Base-by-base conservation (phyloP, 2,797 vertebrate species). In the Xiphophorus birchmanni region DNA sequence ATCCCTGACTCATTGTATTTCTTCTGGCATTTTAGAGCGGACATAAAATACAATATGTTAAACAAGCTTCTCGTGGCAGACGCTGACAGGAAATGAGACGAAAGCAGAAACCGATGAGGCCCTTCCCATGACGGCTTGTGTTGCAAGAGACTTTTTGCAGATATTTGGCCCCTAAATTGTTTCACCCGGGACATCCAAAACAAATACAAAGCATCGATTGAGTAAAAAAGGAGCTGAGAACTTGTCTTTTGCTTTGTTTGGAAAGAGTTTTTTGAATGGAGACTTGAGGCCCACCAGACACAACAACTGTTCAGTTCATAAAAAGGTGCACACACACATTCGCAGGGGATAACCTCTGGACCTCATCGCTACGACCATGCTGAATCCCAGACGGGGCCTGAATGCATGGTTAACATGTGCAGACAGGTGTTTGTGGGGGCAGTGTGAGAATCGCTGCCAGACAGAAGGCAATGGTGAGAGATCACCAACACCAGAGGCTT, bases 351-450 rank as follows among this genome's bases (percentile, higher is more conserved):
- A 77, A 87, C 88, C 85, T 89, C 82, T 26, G 1, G 67, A 86
- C 83, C 88, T 83, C 47, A 17, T 78, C 73, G 60, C 76, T 35
- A 50, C 80, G 21, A 15, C 73, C 82, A 45, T 21, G 15, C 65
- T 56, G 79, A 79, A 65, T 78, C 84, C 81, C 89, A 83, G 87
- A 82, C 74, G 15, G 69, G 73, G 35, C 71, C 75, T 80, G 86
- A 86, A 82, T 56, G 23, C 45, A 42, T 73, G 75, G 80, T 82
- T 91, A 89, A 92, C 90, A 74, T 85, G 79, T 71, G 77, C 77
- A 80, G 87, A 93, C 94, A 94, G 94, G 91, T 94, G 94, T 86
- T 82, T 82, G 80, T 52, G 75, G 74, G 85, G 50, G 73, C 83
- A 79, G 85, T 85, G 91, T 94, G 92, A 90, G 91, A 92, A 92